These are phyloP conservation scores for Orientallactaga sibirica DNA, from an alignment of 2,797 vertebrate genomes.

Conservation along the genomic window DNA sequence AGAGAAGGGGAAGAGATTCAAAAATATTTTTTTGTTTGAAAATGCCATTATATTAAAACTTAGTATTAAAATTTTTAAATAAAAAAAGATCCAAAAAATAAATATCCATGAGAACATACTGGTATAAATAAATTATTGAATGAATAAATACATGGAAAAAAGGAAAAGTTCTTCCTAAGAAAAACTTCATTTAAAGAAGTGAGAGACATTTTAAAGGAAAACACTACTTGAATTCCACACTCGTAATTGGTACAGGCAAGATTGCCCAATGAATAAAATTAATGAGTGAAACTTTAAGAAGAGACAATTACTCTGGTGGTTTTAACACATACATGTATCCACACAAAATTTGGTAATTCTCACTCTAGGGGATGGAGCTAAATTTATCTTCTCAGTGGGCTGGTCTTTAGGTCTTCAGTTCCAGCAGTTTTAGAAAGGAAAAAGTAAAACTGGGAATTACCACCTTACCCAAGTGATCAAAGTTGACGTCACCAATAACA, in stretches of 20 bases:
- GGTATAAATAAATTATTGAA: constrained; percentile 51
- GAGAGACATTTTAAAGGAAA: neutral
- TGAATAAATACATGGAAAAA: constrained; percentile 5
- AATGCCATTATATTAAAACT: too few relatives aligned
- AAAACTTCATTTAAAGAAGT: constrained; percentile 37
- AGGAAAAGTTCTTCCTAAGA: neutral
- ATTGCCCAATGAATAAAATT: neutral
- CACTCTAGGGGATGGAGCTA: neutral
- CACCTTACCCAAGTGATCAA: neutral
- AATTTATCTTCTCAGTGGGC: neutral
- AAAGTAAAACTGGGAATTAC: neutral
- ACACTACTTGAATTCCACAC: neutral
- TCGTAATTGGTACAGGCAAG: neutral
- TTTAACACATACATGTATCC: neutral
- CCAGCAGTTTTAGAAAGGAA: neutral
- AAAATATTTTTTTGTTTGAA: too few relatives aligned
- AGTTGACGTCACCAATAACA: neutral
- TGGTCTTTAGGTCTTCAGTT: neutral
- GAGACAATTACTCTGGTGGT: neutral
- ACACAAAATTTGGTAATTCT: neutral
- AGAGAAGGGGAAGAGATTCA: too few relatives aligned
- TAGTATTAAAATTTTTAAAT: too few relatives aligned
- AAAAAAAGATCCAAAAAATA: neutral
- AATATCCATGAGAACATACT: neutral
- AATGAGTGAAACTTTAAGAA: neutral